These are phyloP conservation scores for Akabosia matsudoensis DNA, from an alignment of 1,140 invertebrate species.

Conservation along the genomic window DNA sequence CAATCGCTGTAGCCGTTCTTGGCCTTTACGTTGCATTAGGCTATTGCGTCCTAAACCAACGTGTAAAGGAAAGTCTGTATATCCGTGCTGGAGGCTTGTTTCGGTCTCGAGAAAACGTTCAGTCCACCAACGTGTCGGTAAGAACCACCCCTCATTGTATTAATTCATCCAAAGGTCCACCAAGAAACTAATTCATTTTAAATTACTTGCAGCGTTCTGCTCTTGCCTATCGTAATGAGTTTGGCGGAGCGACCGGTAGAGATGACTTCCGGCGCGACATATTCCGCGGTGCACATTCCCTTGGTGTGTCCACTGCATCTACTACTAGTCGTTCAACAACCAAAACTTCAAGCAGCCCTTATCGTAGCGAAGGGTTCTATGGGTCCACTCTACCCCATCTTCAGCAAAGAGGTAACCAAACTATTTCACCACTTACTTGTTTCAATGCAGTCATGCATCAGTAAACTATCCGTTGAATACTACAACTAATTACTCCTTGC, in stretches of 20 bases:
- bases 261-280: slow-evolving; percentile 53
- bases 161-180: no score
- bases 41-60: slow-evolving; percentile 76
- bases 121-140: slow-evolving; percentile 58
- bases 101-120: slow-evolving; percentile 48
- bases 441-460: no score
- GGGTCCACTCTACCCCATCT: slow-evolving; percentile 27
- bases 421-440: no score
- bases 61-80: slow-evolving; percentile 66
- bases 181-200: slow-evolving; percentile 15
- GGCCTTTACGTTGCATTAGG: slow-evolving; percentile 74
- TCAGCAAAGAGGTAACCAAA: slow-evolving; percentile 18
- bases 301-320: slow-evolving; percentile 91
- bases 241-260: slow-evolving; percentile 32
- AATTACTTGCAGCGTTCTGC: slow-evolving; percentile 65
- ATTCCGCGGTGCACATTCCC: slow-evolving; percentile 65
- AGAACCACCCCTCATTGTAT: no score
- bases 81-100: slow-evolving; percentile 49
- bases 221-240: slow-evolving; percentile 71
- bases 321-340: slow-evolving; percentile 91
- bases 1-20: slow-evolving; percentile 66
- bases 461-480: no score
- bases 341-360: slow-evolving; percentile 88
- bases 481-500: no score
- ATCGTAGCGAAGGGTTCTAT: slow-evolving; percentile 55